Conservation (phyloP, 2,113 vertebrate species). For the Petaurus breviceps region DNA sequence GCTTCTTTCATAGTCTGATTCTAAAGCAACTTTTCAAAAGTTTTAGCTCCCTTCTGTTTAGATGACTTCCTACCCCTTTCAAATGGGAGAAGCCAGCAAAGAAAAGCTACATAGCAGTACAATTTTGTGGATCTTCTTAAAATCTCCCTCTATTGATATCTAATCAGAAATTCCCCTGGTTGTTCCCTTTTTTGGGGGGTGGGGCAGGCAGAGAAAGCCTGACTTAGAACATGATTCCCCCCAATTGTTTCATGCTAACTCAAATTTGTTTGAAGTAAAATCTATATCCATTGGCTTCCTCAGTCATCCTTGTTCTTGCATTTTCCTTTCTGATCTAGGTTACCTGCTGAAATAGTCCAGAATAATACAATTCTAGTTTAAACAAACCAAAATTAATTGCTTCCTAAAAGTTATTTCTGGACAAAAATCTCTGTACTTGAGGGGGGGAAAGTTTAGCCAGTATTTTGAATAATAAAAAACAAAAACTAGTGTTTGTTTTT, state of each 20-base stretch:
- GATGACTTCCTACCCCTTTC: neutral
- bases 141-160: neutral
- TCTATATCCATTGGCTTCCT: neutral
- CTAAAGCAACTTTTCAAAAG: neutral
- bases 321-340: slow-evolving; percentile 9
- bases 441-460: neutral
- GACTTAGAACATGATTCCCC: too few relatives aligned
- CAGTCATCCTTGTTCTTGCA: neutral
- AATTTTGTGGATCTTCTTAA: neutral
- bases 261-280: neutral
- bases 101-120: neutral
- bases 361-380: neutral
- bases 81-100: neutral
- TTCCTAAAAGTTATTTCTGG: neutral
- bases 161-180: too few relatives aligned
- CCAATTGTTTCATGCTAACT: too few relatives aligned
- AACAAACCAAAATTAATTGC: neutral
- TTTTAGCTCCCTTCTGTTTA: neutral
- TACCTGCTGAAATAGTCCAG: neutral
- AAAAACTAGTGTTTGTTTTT: too few relatives aligned
- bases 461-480: neutral
- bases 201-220: too few relatives aligned
- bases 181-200: too few relatives aligned
- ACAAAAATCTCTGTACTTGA: too few relatives aligned
- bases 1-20: neutral